Evolutionary conservation across 2,113 vertebrate genomes (phyloP).

Genomic region (Sturnira hondurensis): DNA sequence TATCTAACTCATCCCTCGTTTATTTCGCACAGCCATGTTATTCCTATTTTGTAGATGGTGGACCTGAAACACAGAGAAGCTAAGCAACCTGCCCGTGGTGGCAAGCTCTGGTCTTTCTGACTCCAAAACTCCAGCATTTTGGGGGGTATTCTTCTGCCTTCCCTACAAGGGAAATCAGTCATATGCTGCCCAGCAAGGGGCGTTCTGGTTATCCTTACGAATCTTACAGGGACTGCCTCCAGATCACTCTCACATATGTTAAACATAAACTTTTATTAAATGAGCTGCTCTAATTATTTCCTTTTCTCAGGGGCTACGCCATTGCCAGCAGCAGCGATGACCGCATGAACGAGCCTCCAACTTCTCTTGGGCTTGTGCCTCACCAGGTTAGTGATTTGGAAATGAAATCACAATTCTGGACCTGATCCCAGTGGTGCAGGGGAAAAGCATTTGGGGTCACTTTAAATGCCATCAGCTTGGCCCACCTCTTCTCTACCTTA

Average conservation of each 20-base stretch:
- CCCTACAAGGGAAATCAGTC: neutral
- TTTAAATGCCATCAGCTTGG: neutral
- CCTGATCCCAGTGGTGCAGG: neutral
- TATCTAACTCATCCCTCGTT: neutral
- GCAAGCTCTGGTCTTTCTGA: neutral
- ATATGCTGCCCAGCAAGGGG: neutral
- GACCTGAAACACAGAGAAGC: neutral
- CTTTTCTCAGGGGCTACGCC: conserved; percentile 90
- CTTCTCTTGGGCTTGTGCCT: conserved; percentile 95
- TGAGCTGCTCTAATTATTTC: conserved; percentile 1
- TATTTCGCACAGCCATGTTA: neutral
- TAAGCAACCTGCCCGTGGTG: neutral
- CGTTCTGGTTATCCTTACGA: neutral
- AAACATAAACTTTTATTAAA: neutral
- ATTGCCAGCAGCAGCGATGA: conserved; percentile 98
- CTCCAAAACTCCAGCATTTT: neutral
- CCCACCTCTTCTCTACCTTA: neutral
- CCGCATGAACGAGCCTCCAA: conserved; percentile 98
- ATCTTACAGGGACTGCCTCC: neutral
- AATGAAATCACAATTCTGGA: neutral
- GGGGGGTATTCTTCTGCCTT: neutral
- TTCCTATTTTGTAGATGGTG: neutral
- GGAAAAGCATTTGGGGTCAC: neutral
- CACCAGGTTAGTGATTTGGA: conserved; percentile 91
- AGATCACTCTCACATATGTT: neutral